phyloP scores from a whole-genome alignment of 2,797 vertebrate genomes.

The Lacerta agilis region DNA sequence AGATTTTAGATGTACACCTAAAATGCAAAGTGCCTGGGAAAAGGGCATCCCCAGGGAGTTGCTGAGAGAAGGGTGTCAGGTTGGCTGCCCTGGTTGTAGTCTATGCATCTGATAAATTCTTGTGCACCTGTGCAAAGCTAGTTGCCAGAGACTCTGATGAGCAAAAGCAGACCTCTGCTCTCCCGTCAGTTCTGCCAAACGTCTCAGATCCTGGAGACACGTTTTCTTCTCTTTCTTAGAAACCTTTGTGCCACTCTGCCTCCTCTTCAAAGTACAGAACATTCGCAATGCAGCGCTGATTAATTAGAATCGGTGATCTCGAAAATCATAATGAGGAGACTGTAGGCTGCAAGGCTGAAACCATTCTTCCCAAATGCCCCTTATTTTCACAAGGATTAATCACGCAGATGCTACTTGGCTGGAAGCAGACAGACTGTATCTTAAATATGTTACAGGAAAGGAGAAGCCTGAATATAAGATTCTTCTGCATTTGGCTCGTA shows the following conservation, averaged over 20 bases:
- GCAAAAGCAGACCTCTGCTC: not conserved
- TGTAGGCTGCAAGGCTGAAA: slow-evolving; percentile 28
- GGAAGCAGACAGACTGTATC: slow-evolving; percentile 4
- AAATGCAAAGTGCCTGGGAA: too few relatives aligned
- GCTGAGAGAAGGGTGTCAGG: too few relatives aligned
- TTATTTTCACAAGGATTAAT: slow-evolving; percentile 27
- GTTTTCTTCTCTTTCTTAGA: not conserved
- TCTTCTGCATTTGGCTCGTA: not conserved
- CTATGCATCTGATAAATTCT: too few relatives aligned
- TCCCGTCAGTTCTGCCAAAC: not conserved
- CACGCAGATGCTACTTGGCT: slow-evolving; percentile 7
- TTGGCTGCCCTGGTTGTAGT: too few relatives aligned
- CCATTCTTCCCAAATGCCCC: slow-evolving; percentile 24
- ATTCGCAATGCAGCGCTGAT: slow-evolving; percentile 13
- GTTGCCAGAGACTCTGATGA: not conserved
- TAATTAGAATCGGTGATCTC: slow-evolving; percentile 38
- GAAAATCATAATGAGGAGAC: slow-evolving; percentile 16
- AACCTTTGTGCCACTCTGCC: not conserved
- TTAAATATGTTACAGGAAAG: slow-evolving; percentile 7
- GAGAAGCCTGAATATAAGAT: not conserved
- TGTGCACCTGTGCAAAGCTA: not conserved
- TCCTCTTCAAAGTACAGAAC: slow-evolving; percentile 34
- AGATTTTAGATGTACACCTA: too few relatives aligned
- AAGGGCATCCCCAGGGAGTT: too few relatives aligned
- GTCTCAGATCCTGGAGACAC: not conserved